phyloP scores from a whole-genome alignment of 2,888 invertebrate species.

The Habroteleia sp. region DNA sequence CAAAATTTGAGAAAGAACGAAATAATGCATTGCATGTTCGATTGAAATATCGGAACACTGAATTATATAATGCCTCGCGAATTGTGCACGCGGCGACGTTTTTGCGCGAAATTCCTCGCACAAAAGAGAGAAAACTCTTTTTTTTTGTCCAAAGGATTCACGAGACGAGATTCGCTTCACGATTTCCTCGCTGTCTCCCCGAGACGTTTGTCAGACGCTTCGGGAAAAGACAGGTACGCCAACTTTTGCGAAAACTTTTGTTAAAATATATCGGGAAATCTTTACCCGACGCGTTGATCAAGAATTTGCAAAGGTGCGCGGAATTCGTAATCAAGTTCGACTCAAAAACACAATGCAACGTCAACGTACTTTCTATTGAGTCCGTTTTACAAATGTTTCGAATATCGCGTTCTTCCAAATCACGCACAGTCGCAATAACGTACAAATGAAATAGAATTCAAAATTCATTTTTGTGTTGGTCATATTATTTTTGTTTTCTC shows the following conservation, averaged over 20 bases:
- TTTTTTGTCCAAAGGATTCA: too few relatives aligned
- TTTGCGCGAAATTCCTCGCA: slow-evolving; percentile 36
- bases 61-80: slow-evolving; percentile 55
- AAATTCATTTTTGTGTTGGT: slow-evolving; percentile 68
- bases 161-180: slow-evolving; percentile 20
- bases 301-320: slow-evolving; percentile 25
- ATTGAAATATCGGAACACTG: slow-evolving; percentile 44
- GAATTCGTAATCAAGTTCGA: slow-evolving; percentile 32
- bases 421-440: slow-evolving; percentile 64
- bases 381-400: slow-evolving; percentile 27
- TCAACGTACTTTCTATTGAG: slow-evolving; percentile 43
- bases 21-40: slow-evolving; percentile 58
- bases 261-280: slow-evolving; percentile 31
- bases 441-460: slow-evolving; percentile 74
- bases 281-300: slow-evolving; percentile 17
- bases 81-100: slow-evolving; percentile 41
- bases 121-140: too few relatives aligned
- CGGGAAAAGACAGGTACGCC: slow-evolving; percentile 23
- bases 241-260: slow-evolving; percentile 17
- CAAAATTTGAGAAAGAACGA: slow-evolving; percentile 56
- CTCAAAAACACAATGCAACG: slow-evolving; percentile 25
- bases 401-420: slow-evolving; percentile 54
- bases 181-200: slow-evolving; percentile 34
- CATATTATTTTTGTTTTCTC: slow-evolving; percentile 40
- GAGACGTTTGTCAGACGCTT: slow-evolving; percentile 35